Evolutionary conservation across 2,888 invertebrate species (phyloP).

Genomic region (Agapostemon virescens): DNA sequence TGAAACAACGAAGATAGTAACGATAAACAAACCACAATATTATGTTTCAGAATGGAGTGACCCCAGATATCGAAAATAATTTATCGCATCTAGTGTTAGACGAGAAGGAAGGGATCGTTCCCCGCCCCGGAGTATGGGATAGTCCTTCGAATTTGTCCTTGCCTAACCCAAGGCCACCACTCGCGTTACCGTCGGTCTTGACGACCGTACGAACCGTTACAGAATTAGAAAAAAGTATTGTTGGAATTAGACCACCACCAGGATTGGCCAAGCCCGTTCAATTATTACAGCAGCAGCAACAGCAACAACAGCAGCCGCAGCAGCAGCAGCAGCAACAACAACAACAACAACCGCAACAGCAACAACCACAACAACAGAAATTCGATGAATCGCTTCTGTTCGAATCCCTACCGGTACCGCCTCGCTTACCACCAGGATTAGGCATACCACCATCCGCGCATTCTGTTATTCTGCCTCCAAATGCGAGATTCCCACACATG

Average conservation of each 20-base stretch:
- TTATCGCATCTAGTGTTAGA: conserved; percentile 84
- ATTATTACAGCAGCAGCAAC: conserved; percentile 69
- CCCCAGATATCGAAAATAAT: conserved; percentile 81
- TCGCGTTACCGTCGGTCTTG: conserved; percentile 70
- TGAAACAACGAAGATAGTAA: not conserved
- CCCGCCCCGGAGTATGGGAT: conserved; percentile 81
- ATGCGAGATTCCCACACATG: conserved; percentile 80
- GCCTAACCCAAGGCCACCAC: conserved; percentile 64
- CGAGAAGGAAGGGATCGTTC: conserved; percentile 81
- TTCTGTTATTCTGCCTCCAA: conserved; percentile 80
- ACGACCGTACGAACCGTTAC: conserved; percentile 88
- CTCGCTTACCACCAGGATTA: conserved; percentile 80
- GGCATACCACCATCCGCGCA: conserved; percentile 71
- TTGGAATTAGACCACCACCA: conserved; percentile 81
- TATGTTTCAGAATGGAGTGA: conserved; percentile 69
- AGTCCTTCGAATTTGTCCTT: conserved; percentile 75
- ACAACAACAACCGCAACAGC: conserved; percentile 63
- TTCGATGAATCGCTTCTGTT: conserved; percentile 67
- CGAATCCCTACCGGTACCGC: conserved; percentile 70
- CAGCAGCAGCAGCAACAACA: conserved; percentile 40
- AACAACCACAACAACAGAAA: conserved; percentile 67
- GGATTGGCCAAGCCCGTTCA: conserved; percentile 72
- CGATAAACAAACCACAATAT: not conserved
- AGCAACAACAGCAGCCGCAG: conserved; percentile 60
- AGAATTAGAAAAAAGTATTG: conserved; percentile 86